Conservation (phyloP, 2,888 invertebrate species). For the Eristalinus sepulchralis region DNA sequence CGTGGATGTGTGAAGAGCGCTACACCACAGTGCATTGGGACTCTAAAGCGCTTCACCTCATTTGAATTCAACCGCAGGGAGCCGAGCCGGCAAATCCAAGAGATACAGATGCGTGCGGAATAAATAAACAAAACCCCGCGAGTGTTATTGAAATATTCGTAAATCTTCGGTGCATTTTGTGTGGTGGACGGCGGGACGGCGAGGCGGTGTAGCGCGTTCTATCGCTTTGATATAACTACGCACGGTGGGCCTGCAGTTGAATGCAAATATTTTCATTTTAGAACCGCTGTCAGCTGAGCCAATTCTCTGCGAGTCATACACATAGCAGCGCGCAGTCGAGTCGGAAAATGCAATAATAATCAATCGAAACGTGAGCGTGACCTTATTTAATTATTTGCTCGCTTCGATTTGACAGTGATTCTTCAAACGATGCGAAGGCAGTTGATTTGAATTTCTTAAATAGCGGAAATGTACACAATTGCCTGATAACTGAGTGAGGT, state of each 20-base stretch:
- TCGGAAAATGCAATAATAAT: conserved; percentile 4
- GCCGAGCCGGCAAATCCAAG: conserved; percentile 7
- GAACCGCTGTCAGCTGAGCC: background rate
- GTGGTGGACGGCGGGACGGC: background rate
- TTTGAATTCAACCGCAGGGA: conserved; percentile 7
- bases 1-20: background rate
- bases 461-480: background rate
- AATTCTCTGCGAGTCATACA: background rate
- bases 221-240: conserved; percentile 2
- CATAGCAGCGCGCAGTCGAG: background rate
- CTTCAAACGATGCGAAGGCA: conserved; percentile 1
- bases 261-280: conserved; percentile 3
- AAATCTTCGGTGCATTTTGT: conserved; percentile 11
- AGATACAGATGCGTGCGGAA: conserved; percentile 25
- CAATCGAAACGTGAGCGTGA: conserved; percentile 3
- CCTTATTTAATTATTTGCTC: conserved; percentile 29
- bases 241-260: background rate
- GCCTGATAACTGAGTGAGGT: background rate
- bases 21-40: conserved; percentile 8
- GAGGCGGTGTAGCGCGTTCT: background rate
- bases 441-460: background rate
- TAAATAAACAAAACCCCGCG: conserved; percentile 23
- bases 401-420: conserved; percentile 46
- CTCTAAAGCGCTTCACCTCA: conserved; percentile 14
- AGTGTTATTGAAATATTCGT: conserved; percentile 24